Evolutionary conservation across 2,113 vertebrate genomes (phyloP).

Genomic region (Xiphorhynchus elegans): DNA sequence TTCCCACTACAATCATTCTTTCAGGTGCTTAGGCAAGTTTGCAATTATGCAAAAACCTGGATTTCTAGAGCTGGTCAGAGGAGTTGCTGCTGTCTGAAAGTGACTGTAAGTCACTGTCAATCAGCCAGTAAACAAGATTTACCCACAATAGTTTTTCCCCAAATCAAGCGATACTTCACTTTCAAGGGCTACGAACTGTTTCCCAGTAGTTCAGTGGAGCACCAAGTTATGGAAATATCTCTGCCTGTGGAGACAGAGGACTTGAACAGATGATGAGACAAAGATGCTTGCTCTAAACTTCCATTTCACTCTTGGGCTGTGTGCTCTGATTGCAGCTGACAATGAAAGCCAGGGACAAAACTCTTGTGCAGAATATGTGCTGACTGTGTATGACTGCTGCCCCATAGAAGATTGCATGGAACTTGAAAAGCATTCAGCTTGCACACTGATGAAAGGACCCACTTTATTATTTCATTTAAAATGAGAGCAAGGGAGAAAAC

Average conservation of each 20-base stretch:
- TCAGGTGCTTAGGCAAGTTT: background rate
- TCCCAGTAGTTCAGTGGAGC: background rate
- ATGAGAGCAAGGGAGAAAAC: background rate
- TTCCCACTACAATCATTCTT: conserved; percentile 19
- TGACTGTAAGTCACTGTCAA: background rate
- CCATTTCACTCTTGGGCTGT: background rate
- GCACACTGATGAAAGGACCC: background rate
- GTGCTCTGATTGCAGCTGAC: background rate
- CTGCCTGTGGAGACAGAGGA: background rate
- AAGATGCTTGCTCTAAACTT: background rate
- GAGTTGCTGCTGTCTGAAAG: background rate
- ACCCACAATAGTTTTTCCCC: background rate
- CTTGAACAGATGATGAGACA: background rate
- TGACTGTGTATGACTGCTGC: background rate
- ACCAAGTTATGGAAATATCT: background rate
- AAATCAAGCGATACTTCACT: background rate
- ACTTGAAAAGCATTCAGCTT: background rate
- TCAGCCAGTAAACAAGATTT: background rate
- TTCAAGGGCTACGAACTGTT: background rate
- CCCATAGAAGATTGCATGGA: background rate
- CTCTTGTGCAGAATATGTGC: background rate
- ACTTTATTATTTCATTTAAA: background rate
- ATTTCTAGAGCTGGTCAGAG: conserved; percentile 13
- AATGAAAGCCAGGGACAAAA: background rate
- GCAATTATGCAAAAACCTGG: background rate